Evolutionary conservation across 2,113 vertebrate genomes (phyloP).

Genomic region (Carettochelys insculpta): DNA sequence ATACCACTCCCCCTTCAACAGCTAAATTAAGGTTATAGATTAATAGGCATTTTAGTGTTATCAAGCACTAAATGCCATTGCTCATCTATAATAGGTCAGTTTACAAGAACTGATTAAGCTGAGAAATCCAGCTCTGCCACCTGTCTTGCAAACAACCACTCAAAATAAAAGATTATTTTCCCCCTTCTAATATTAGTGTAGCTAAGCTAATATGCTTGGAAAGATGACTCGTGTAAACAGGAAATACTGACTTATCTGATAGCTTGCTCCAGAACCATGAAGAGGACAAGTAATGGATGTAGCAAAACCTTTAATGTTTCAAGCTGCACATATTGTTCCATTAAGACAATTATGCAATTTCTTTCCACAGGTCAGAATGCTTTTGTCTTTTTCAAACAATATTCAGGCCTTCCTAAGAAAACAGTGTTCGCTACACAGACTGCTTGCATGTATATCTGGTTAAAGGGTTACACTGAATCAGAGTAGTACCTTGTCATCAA

Average conservation of each 20-base stretch:
- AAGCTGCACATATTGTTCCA: neutral
- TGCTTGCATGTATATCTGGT: neutral
- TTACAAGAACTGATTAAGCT: neutral
- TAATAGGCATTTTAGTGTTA: neutral
- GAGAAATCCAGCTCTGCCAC: neutral
- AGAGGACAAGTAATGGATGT: neutral
- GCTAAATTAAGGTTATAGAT: neutral
- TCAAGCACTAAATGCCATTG: neutral
- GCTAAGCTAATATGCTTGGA: neutral
- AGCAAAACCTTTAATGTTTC: neutral
- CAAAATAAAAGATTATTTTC: constrained; percentile 10
- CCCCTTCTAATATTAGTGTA: neutral
- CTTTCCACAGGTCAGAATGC: neutral
- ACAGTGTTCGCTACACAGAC: neutral
- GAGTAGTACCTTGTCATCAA: neutral
- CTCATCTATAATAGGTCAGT: constrained; percentile 18
- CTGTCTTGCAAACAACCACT: constrained; percentile 1
- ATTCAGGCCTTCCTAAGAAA: neutral
- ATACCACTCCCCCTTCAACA: neutral
- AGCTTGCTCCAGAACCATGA: neutral
- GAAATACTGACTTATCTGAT: neutral
- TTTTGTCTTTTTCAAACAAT: neutral
- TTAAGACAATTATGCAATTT: neutral
- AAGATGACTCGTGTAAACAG: neutral
- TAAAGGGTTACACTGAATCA: neutral